Conservation (phyloP, 2,888 invertebrate genomes). For the Melinaea marsaeus region DNA sequence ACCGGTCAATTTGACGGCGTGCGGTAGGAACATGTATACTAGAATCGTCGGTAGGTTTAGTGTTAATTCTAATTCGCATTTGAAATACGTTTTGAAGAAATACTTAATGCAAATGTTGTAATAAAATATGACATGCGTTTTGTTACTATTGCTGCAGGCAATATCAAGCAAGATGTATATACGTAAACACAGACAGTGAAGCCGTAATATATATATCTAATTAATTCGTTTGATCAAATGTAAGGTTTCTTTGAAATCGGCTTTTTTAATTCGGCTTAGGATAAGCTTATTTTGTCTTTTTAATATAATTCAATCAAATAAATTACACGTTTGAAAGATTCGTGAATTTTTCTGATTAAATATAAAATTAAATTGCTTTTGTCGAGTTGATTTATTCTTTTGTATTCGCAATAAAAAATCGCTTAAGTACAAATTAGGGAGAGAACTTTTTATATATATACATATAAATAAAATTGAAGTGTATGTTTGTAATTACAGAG, state of each 20-base stretch:
- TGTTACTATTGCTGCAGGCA: neutral
- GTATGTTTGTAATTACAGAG: no score
- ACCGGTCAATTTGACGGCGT: no score
- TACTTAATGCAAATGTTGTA: no score
- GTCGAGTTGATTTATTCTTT: neutral
- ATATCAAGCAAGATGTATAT: neutral
- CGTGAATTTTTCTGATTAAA: neutral
- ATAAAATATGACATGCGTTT: no score
- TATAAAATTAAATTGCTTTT: neutral
- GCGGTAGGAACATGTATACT: no score
- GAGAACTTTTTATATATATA: no score
- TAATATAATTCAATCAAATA: neutral
- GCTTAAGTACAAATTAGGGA: no score
- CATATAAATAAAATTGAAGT: no score
- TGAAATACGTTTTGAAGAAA: no score
- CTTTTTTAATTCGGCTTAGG: constrained; percentile 7
- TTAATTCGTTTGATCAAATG: constrained; percentile 16
- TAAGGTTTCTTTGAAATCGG: constrained; percentile 15
- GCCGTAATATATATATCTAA: constrained; percentile 7
- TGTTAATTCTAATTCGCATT: no score
- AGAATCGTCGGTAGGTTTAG: no score
- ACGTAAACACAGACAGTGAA: constrained; percentile 8
- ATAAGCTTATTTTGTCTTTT: constrained; percentile 9
- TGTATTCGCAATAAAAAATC: no score
- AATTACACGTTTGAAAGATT: neutral